Evolutionary conservation across 2,113 vertebrate species (phyloP).

Genomic region (Acrocephalus arundinaceus): DNA sequence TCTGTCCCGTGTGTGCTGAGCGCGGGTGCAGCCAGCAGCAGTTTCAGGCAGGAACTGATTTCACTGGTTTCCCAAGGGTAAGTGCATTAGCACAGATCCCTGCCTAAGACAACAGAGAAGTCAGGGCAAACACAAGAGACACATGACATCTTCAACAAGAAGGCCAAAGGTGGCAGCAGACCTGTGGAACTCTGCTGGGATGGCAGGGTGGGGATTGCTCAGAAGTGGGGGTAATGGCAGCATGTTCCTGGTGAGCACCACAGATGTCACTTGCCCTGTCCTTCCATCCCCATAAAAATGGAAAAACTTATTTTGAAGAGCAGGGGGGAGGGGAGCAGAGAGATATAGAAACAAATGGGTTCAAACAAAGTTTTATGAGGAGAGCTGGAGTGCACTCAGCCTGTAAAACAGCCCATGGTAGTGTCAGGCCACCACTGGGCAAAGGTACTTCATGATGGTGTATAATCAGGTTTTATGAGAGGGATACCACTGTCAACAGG

Average conservation of each 20-base stretch:
- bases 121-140: background rate
- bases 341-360: background rate
- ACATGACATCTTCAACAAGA: fast-evolving
- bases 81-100: background rate
- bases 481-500: conserved; percentile 45
- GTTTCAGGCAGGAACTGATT: background rate
- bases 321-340: background rate
- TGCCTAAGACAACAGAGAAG: background rate
- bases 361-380: conserved; percentile 63
- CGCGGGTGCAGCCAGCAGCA: background rate
- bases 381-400: conserved; percentile 32
- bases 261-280: background rate
- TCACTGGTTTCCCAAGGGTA: background rate
- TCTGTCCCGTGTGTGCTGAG: background rate
- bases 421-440: background rate
- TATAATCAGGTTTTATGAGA: conserved; percentile 40
- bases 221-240: background rate
- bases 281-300: background rate
- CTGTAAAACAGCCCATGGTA: conserved; percentile 5
- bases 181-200: background rate
- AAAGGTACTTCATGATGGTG: background rate
- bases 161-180: background rate
- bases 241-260: background rate
- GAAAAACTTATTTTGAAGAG: background rate
- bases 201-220: background rate